Percentiles rank a stretch among this genome's conserved stretches.
Conservation (phyloP, 2,113 vertebrate genomes). For the Chrysemys picta region DNA sequence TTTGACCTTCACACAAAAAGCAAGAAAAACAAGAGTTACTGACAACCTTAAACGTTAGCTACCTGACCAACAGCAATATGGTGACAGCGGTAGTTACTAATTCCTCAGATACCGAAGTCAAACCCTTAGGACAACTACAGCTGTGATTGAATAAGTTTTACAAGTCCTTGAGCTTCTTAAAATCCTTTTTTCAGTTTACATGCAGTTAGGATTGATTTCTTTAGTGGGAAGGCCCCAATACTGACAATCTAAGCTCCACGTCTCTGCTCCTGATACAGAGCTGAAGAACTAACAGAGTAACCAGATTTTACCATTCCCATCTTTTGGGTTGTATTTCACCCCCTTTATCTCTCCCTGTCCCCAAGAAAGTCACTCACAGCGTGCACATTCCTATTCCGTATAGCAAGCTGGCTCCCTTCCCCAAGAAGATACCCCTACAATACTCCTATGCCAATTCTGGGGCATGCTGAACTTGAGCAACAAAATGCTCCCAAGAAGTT, state of each 20-base stretch:
- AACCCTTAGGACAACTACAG: neutral
- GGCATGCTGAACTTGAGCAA: neutral
- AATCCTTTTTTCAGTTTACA: neutral
- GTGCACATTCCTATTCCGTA: neutral
- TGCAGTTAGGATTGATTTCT: neutral
- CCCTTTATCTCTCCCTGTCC: neutral
- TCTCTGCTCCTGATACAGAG: neutral
- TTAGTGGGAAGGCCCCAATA: neutral
- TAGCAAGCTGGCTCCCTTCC: neutral
- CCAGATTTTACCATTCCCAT: neutral
- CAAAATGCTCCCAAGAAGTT: neutral
- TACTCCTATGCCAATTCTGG: neutral
- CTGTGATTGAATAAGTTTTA: neutral
- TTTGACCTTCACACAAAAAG: constrained; percentile 84
- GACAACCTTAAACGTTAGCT: neutral
- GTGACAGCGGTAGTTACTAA: neutral
- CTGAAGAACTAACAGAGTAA: neutral
- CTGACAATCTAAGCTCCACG: neutral
- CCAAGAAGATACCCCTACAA: neutral
- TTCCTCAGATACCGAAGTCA: neutral
- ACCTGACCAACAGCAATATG: fast-evolving
- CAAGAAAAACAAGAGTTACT: neutral
- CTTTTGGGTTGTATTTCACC: neutral
- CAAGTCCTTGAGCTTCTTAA: neutral
- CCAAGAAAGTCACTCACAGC: neutral